Base-by-base conservation (phyloP, 2,113 vertebrate genomes). In the Pygoscelis antarcticus region DNA sequence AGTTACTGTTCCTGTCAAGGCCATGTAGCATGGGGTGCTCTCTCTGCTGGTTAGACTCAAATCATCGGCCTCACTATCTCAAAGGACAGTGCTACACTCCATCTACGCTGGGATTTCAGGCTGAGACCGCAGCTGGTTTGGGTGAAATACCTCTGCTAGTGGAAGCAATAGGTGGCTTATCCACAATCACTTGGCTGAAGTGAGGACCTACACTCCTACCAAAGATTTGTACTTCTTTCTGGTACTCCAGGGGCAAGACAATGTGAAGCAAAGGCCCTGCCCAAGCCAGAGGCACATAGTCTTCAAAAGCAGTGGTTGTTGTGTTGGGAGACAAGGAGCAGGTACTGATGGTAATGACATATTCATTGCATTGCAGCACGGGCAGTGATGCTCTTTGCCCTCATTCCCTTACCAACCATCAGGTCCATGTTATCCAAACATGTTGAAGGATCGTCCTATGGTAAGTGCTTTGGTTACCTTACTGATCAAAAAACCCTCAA, bases 331-430 rank as follows among this genome's bases (percentile, higher is more conserved):
- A 64, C 5, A 64, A 83, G 42, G 36, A 62, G 25, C 19, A 62
- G 49, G 11, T 49, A 72, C 27, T 55, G 54, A 76, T 49, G 20
- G 11, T 91, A 90, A 75, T 32, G 27, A 29, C 58, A 7, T 61
- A 10, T 86, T 72, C 81, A 18, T 87, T 97, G 75, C 82, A 70
- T 98, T 96, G 16, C 98, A 99, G 99, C 99, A 96, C 99, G 99
- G 54, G 97, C 95, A 5, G 69, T 99, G 93, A 99, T 97, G 98
- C 90, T 99, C 42, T 99, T 99, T 42, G 98, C 99, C 10, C 98
- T 99, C 74, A 99, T 99, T 38, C 99, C 99, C 12, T 95, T 99
- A 98, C 98, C 99, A 12, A 99, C 98, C 16, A 99, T 99, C 96
- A 98, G 99, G 58, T 99, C 99, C 8, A 96, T 99, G 95, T 97